A percentile compares a stretch with the other conserved stretches of the same genome.
phyloP scores from a whole-genome alignment of 2,797 vertebrate species.

The Percopsis omiscomaycus region DNA sequence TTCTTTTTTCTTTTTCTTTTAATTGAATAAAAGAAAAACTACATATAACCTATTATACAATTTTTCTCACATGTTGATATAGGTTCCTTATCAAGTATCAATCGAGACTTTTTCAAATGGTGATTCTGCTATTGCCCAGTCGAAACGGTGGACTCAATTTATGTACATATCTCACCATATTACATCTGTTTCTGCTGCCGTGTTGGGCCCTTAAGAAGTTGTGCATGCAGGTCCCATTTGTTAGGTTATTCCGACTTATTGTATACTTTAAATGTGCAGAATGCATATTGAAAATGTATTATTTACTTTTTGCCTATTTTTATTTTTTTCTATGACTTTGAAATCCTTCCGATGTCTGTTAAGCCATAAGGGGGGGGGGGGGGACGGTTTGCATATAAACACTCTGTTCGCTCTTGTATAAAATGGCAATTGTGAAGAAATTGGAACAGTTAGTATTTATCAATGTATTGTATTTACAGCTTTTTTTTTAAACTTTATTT shows the following conservation, averaged over 20 bases:
- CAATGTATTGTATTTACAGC: slow-evolving; percentile 86
- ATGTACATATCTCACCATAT: slow-evolving; percentile 79
- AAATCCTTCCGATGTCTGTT: slow-evolving; percentile 76
- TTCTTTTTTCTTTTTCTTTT: too few relatives aligned
- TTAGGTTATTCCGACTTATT: slow-evolving; percentile 79
- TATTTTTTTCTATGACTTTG: slow-evolving; percentile 74
- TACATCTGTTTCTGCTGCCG: slow-evolving; percentile 69
- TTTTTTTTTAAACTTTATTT: slow-evolving; percentile 72
- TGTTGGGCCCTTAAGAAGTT: slow-evolving; percentile 70
- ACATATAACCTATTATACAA: slow-evolving; percentile 81
- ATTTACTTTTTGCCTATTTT: slow-evolving; percentile 78
- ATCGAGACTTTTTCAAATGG: slow-evolving; percentile 58
- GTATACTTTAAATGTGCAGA: slow-evolving; percentile 76
- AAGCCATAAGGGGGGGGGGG: slow-evolving; percentile 75
- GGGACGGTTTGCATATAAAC: slow-evolving; percentile 76
- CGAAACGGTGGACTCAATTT: slow-evolving; percentile 59
- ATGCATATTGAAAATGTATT: slow-evolving; percentile 78
- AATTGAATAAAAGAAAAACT: slow-evolving; percentile 68
- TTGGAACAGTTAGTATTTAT: slow-evolving; percentile 87
- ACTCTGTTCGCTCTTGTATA: slow-evolving; percentile 78
- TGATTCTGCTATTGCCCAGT: slow-evolving; percentile 52
- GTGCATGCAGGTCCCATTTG: slow-evolving; percentile 79
- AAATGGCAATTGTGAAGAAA: slow-evolving; percentile 79
- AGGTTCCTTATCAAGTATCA: slow-evolving; percentile 60
- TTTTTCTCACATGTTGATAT: slow-evolving; percentile 67